Evolutionary conservation across 2,113 vertebrate genomes (phyloP).

Genomic region (Tragelaphus buxtoni): DNA sequence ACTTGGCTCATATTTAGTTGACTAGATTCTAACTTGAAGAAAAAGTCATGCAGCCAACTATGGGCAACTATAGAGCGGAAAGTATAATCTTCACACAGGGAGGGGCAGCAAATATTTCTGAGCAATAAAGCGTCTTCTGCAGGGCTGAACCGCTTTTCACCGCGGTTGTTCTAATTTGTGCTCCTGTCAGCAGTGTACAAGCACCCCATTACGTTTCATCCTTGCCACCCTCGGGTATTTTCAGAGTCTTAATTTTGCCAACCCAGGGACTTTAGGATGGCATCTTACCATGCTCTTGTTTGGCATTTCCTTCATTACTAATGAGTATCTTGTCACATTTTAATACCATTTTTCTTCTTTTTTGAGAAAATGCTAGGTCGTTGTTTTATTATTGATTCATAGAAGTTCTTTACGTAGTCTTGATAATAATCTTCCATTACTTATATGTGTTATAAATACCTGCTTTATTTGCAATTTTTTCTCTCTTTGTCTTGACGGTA

Average conservation of each 20-base stretch:
- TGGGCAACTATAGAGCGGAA: neutral
- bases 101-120: neutral
- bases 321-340: neutral
- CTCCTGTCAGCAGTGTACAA: rapidly evolving
- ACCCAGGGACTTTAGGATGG: neutral
- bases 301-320: neutral
- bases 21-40: neutral
- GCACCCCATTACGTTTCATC: too few species aligned
- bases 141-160: neutral
- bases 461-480: neutral
- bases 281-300: neutral
- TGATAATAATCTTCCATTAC: neutral
- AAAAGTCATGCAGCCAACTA: neutral
- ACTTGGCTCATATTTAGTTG: neutral
- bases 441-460: neutral
- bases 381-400: neutral
- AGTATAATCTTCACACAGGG: neutral
- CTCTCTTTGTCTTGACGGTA: neutral
- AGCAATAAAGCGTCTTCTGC: neutral
- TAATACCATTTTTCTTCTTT: neutral
- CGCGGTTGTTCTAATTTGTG: rapidly evolving
- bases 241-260: neutral
- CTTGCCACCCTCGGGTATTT: too few species aligned
- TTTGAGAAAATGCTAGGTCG: neutral
- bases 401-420: neutral